Conservation (phyloP, 23 tunicate genomes). For the Halocynthia aurantium region DNA sequence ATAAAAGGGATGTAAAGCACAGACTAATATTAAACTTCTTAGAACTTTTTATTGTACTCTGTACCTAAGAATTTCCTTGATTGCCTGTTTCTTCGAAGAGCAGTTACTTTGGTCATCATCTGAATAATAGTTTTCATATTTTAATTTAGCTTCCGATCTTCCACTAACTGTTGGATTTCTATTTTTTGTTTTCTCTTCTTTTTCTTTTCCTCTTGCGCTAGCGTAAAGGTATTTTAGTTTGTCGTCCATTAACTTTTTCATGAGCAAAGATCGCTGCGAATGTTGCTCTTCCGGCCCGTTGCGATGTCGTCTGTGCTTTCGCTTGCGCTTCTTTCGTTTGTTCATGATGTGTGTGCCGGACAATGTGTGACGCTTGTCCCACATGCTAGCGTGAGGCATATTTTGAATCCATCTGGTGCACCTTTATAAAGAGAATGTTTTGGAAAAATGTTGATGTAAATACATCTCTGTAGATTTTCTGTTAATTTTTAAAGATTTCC, state of each 20-base stretch:
- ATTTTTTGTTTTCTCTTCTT: background rate
- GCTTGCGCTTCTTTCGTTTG: background rate
- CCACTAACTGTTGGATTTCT: no score
- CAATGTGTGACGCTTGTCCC: constrained; percentile 11
- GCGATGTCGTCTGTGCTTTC: background rate
- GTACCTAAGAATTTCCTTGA: no score
- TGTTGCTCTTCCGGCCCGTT: background rate
- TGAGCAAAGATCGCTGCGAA: constrained; percentile 13
- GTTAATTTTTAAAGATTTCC: no score
- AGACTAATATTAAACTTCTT: no score
- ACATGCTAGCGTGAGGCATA: constrained; percentile 11
- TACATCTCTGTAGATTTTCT: no score
- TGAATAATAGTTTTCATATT: no score
- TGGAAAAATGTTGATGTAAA: no score
- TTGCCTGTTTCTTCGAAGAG: no score
- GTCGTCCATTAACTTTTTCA: constrained; percentile 7
- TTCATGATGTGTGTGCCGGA: constrained; percentile 9
- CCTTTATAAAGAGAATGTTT: background rate
- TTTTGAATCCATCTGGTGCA: constrained; percentile 12
- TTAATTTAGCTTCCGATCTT: no score
- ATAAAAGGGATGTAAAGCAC: no score
- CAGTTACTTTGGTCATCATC: no score
- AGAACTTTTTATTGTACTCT: no score
- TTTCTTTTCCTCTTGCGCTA: background rate
- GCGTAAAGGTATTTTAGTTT: constrained; percentile 1